These are phyloP conservation scores for Agonopterix subpropinquella DNA, from an alignment of 2,888 invertebrate genomes.

Conservation along the genomic window DNA sequence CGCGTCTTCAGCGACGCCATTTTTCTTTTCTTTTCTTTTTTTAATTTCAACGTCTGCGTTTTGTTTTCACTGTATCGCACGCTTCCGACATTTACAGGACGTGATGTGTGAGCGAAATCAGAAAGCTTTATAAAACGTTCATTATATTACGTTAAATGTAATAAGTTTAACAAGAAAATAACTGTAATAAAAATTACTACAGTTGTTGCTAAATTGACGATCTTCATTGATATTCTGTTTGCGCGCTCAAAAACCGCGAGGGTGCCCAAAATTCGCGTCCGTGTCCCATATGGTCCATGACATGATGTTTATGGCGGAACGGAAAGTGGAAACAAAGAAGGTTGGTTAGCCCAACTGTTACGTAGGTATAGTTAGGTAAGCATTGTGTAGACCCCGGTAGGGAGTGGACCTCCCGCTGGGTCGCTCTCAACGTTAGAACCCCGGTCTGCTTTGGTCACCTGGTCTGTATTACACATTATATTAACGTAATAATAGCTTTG, in stretches of 20 bases:
- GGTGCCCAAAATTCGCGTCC: constrained; percentile 41
- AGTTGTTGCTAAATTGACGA: too few relatives aligned
- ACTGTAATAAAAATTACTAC: too few relatives aligned
- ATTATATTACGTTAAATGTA: background rate
- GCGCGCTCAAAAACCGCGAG: constrained; percentile 23
- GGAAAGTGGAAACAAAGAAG: constrained; percentile 37
- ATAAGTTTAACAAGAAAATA: too few relatives aligned
- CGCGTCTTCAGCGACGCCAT: constrained; percentile 50
- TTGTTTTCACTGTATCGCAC: constrained; percentile 8
- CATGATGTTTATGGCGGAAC: constrained; percentile 53
- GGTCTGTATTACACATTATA: too few relatives aligned
- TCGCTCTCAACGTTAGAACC: constrained; percentile 44
- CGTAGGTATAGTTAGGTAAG: constrained; percentile 39
- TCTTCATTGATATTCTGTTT: too few relatives aligned
- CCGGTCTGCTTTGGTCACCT: too few relatives aligned
- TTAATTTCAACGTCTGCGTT: background rate
- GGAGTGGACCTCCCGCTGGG: constrained; percentile 52
- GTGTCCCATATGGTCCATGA: constrained; percentile 51
- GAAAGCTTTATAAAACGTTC: background rate
- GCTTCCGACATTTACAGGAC: constrained; percentile 29
- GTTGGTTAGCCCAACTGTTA: constrained; percentile 23
- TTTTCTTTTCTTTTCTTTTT: constrained; percentile 44
- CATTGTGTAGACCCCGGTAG: constrained; percentile 45
- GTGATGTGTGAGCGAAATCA: constrained; percentile 9
- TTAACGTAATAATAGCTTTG: too few relatives aligned